A percentile compares a stretch with the other conserved stretches of the same genome.
phyloP scores from a whole-genome alignment of 2,113 vertebrate species.

The Sceloporus tristichus region DNA sequence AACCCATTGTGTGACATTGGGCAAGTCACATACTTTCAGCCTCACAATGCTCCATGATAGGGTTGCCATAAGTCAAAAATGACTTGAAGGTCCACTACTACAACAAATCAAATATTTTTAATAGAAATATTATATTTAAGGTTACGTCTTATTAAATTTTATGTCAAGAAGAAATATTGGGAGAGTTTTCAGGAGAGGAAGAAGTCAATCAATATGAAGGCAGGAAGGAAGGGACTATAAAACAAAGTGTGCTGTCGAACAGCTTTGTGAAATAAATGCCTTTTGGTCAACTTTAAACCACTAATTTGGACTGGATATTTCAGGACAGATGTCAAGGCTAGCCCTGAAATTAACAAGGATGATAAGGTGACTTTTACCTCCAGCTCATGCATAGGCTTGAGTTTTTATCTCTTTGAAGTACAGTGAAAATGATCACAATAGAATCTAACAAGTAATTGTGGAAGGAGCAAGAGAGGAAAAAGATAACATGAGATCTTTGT shows the following conservation, averaged over 20 bases:
- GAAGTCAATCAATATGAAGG: slow-evolving; percentile 56
- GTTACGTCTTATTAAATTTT: slow-evolving; percentile 38
- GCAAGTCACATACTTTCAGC: no score
- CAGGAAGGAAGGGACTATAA: slow-evolving; percentile 49
- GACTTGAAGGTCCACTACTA: no score
- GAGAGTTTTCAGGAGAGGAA: not conserved
- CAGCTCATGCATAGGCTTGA: slow-evolving; percentile 52
- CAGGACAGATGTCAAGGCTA: slow-evolving; percentile 58
- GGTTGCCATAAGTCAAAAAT: no score
- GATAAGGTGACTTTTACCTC: slow-evolving; percentile 52
- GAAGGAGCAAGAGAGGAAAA: not conserved
- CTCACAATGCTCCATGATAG: no score
- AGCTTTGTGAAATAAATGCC: slow-evolving; percentile 50
- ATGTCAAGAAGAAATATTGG: not conserved
- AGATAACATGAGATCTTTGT: slow-evolving; percentile 7
- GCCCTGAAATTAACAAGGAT: slow-evolving; percentile 48
- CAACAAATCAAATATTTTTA: no score
- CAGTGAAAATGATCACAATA: slow-evolving; percentile 50
- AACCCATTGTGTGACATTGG: no score
- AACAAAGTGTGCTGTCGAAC: slow-evolving; percentile 36
- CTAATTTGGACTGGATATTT: slow-evolving; percentile 62
- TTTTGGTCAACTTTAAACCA: slow-evolving; percentile 49
- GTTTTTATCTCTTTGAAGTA: slow-evolving; percentile 59
- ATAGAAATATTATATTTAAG: no score
- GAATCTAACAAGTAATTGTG: slow-evolving; percentile 26